These are phyloP conservation scores for Phrynosoma platyrhinos DNA, from an alignment of 2,113 vertebrate genomes.

Conservation along the genomic window DNA sequence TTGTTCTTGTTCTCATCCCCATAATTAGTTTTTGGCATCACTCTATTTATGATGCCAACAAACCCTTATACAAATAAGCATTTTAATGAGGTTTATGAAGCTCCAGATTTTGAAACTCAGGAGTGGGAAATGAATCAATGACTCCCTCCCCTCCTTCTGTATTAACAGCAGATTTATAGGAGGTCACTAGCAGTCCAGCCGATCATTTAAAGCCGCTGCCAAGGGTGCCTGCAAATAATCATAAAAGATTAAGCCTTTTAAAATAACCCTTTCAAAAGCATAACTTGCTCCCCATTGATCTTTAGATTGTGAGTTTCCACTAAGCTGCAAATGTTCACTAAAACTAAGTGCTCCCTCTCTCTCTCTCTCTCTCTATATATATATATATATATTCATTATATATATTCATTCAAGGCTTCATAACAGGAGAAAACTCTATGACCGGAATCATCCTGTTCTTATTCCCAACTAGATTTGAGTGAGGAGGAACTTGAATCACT, in stretches of 20 bases:
- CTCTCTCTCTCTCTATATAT: neutral
- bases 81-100: constrained; percentile 40
- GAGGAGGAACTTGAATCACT: no score
- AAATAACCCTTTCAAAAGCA: neutral
- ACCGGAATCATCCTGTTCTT: no score
- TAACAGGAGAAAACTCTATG: neutral
- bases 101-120: constrained; percentile 50
- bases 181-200: constrained; percentile 35
- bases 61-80: constrained; percentile 43
- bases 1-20: constrained; percentile 31
- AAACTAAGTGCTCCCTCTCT: neutral
- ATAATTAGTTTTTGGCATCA: constrained; percentile 40
- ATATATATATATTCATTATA: neutral
- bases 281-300: neutral
- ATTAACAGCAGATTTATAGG: constrained; percentile 40
- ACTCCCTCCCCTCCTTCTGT: neutral
- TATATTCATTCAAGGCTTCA: neutral
- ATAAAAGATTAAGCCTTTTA: neutral
- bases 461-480: no score
- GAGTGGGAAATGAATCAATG: constrained; percentile 42
- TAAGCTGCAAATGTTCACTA: neutral
- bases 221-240: constrained; percentile 22
- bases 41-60: constrained; percentile 46
- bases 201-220: constrained; percentile 38
- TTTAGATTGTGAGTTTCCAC: neutral